A percentile compares a stretch with the other conserved stretches of the same genome.
phyloP scores from a whole-genome alignment of 2,888 invertebrate species.

The Athalia circularis region DNA sequence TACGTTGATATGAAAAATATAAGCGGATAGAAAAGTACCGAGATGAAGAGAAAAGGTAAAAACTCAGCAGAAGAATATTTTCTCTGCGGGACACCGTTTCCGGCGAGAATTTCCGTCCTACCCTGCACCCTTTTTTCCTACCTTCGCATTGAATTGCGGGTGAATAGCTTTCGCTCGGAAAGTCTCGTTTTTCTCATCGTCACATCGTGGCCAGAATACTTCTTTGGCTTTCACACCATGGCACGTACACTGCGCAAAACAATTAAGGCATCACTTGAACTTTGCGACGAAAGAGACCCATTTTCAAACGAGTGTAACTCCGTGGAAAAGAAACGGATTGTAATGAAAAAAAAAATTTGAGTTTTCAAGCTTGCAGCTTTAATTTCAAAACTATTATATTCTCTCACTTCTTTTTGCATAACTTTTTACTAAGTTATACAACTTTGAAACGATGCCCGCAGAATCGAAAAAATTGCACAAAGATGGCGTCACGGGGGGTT shows the following conservation, averaged over 20 bases:
- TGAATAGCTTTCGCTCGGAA: conserved; percentile 41
- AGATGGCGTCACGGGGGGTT: too few relatives aligned
- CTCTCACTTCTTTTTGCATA: too few relatives aligned
- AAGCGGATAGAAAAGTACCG: not conserved
- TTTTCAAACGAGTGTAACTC: not conserved
- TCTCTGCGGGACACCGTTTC: not conserved
- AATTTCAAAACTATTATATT: too few relatives aligned
- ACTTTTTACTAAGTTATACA: too few relatives aligned
- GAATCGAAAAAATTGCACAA: too few relatives aligned
- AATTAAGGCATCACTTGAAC: not conserved
- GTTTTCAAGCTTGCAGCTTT: too few relatives aligned
- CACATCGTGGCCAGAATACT: not conserved
- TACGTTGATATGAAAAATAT: not conserved
- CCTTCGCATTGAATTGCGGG: conserved; percentile 31
- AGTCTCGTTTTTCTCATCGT: conserved; percentile 28
- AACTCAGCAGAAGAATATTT: not conserved
- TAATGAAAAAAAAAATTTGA: too few relatives aligned
- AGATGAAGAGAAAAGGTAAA: not conserved
- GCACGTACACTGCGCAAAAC: not conserved
- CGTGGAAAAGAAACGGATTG: too few relatives aligned
- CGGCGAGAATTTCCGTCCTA: conserved; percentile 2
- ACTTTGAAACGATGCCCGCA: too few relatives aligned
- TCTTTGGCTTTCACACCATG: conserved; percentile 10
- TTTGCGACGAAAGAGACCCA: not conserved
- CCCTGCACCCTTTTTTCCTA: conserved; percentile 1